A percentile compares a stretch with the other conserved stretches of the same genome.
phyloP scores from a whole-genome alignment of 2,888 invertebrate species.

The Lepidochrysops patricia region DNA sequence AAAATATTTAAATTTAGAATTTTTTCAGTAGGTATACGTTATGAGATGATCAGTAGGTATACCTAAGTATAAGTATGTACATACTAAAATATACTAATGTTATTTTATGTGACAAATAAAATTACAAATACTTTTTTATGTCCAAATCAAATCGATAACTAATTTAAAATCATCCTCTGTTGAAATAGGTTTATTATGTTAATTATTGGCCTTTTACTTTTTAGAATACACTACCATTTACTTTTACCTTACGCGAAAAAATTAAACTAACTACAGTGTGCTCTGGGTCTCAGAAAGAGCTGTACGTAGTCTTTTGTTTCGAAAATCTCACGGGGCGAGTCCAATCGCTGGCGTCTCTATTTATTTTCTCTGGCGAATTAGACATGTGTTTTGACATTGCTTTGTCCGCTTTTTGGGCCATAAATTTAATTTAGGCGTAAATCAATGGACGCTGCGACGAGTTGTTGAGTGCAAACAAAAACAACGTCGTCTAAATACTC shows the following conservation, averaged over 20 bases:
- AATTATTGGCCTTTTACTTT: no score
- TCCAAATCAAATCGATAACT: no score
- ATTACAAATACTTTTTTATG: no score
- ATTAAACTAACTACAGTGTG: not conserved
- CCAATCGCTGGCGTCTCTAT: slow-evolving; percentile 47
- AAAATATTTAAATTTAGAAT: no score
- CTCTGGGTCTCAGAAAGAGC: not conserved
- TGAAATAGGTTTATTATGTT: no score
- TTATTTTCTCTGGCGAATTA: slow-evolving; percentile 32
- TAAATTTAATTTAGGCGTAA: slow-evolving; percentile 6
- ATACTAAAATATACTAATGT: no score
- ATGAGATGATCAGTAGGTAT: no score
- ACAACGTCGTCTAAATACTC: not conserved
- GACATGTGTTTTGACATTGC: slow-evolving; percentile 49
- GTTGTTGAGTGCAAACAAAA: slow-evolving; percentile 8
- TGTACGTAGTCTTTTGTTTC: slow-evolving; percentile 48
- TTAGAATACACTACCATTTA: not conserved
- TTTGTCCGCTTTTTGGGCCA: slow-evolving; percentile 13
- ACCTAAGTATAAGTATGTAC: no score
- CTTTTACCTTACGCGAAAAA: not conserved
- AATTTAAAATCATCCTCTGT: no score
- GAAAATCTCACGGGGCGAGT: slow-evolving; percentile 39
- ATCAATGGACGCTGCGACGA: not conserved
- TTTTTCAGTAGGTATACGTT: no score
- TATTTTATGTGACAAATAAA: no score